Conservation (phyloP, 2,797 vertebrate species). For the Heterohyrax brucei region DNA sequence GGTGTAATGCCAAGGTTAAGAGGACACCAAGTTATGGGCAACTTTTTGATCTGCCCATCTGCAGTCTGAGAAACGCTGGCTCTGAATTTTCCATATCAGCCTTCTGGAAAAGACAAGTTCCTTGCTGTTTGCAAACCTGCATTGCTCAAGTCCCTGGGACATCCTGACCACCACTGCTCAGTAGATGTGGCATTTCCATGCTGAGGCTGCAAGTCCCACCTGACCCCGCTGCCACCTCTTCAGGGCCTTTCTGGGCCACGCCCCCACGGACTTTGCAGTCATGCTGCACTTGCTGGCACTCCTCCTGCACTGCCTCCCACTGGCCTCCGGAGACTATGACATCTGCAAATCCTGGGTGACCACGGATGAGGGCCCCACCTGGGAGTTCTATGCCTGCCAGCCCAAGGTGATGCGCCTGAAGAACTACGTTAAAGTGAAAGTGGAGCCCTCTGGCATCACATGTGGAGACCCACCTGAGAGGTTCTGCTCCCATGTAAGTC, state of each 20-base stretch:
- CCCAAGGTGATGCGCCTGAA: slow-evolving; percentile 96
- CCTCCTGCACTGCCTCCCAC: slow-evolving; percentile 93
- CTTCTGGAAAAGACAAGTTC: slow-evolving; percentile 62
- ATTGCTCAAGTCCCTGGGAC: not conserved
- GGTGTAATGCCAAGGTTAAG: slow-evolving; percentile 75
- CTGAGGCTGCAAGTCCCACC: slow-evolving; percentile 90
- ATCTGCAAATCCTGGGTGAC: slow-evolving; percentile 99
- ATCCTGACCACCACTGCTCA: slow-evolving; percentile 60
- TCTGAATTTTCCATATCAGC: slow-evolving; percentile 80
- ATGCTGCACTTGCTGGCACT: slow-evolving; percentile 94
- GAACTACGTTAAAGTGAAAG: slow-evolving; percentile 96
- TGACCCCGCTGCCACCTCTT: slow-evolving; percentile 90
- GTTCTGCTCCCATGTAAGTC: slow-evolving; percentile 99
- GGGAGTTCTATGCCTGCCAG: slow-evolving; percentile 99
- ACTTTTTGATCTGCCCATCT: slow-evolving; percentile 86
- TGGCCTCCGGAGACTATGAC: slow-evolving; percentile 96
- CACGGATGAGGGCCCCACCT: slow-evolving; percentile 97
- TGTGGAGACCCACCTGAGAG: slow-evolving; percentile 98
- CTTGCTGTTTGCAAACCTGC: slow-evolving; percentile 61
- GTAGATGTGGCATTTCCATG: slow-evolving; percentile 92
- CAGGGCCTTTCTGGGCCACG: slow-evolving; percentile 84
- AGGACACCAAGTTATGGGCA: slow-evolving; percentile 84
- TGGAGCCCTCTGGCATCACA: slow-evolving; percentile 97
- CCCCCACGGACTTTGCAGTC: slow-evolving; percentile 88
- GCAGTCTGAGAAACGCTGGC: slow-evolving; percentile 80